Conservation (phyloP, 2,113 vertebrate species). For the Mus spicilegus region DNA sequence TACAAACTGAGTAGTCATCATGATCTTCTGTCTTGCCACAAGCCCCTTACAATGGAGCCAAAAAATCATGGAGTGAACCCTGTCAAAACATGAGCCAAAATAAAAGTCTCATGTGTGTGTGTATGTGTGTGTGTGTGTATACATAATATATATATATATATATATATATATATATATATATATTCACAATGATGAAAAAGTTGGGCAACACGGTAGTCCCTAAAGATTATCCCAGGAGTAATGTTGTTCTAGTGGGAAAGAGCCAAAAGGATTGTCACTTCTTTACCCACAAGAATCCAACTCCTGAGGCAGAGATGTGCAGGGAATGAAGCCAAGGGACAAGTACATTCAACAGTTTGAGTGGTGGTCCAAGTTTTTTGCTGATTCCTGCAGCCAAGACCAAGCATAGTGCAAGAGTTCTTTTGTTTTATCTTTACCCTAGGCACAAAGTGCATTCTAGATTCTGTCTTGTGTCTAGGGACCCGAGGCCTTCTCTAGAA, state of each 20-base stretch:
- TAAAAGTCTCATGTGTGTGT: neutral
- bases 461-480: neutral
- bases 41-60: neutral
- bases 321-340: neutral
- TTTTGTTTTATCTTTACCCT: neutral
- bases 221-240: neutral
- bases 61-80: neutral
- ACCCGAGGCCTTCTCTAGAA: neutral
- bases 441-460: neutral
- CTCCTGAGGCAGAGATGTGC: neutral
- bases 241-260: neutral
- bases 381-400: neutral
- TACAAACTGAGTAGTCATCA: neutral
- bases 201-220: neutral
- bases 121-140: too few relatives aligned
- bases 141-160: too few relatives aligned
- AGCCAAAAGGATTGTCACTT: neutral
- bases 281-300: neutral
- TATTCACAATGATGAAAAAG: neutral
- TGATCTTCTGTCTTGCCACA: neutral
- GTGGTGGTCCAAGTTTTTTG: neutral
- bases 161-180: too few relatives aligned
- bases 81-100: neutral
- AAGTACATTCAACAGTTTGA: neutral
- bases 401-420: neutral